Conservation (phyloP, 2,797 vertebrate genomes). For the Sebastes minor region DNA sequence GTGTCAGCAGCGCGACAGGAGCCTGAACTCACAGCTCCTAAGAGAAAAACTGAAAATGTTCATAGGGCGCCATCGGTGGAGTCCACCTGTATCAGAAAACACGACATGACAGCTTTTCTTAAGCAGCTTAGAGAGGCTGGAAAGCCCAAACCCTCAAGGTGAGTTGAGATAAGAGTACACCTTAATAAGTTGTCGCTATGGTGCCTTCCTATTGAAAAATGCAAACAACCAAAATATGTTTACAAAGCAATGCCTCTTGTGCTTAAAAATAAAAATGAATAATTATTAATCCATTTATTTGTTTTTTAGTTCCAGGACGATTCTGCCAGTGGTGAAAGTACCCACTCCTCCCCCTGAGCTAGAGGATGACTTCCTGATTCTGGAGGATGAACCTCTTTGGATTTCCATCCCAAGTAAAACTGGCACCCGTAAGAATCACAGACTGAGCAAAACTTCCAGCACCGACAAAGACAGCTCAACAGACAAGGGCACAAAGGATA, state of each 20-base stretch:
- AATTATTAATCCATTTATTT: neutral
- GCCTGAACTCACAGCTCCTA: neutral
- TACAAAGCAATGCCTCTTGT: neutral
- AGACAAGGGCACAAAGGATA: slow-evolving; percentile 12
- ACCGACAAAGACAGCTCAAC: slow-evolving; percentile 33
- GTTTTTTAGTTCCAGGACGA: slow-evolving; percentile 49
- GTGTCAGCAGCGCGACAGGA: neutral
- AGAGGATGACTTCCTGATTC: slow-evolving; percentile 80
- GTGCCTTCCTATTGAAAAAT: neutral
- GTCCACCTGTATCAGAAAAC: slow-evolving; percentile 13
- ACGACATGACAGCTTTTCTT: slow-evolving; percentile 57
- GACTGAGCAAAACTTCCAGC: slow-evolving; percentile 28
- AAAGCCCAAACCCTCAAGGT: slow-evolving; percentile 60
- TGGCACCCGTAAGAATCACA: slow-evolving; percentile 29
- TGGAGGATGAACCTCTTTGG: slow-evolving; percentile 75
- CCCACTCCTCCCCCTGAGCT: slow-evolving; percentile 47
- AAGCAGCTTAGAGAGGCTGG: slow-evolving; percentile 63
- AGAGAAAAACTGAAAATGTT: neutral
- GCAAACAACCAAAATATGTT: neutral
- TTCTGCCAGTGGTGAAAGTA: slow-evolving; percentile 26
- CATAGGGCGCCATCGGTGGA: neutral
- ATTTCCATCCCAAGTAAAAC: slow-evolving; percentile 73
- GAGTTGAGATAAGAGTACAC: slow-evolving; percentile 26
- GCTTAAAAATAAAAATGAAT: neutral
- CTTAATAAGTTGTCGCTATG: neutral